Conservation (phyloP, 1,140 invertebrate species). For the Pseudomyrmex gracilis region DNA sequence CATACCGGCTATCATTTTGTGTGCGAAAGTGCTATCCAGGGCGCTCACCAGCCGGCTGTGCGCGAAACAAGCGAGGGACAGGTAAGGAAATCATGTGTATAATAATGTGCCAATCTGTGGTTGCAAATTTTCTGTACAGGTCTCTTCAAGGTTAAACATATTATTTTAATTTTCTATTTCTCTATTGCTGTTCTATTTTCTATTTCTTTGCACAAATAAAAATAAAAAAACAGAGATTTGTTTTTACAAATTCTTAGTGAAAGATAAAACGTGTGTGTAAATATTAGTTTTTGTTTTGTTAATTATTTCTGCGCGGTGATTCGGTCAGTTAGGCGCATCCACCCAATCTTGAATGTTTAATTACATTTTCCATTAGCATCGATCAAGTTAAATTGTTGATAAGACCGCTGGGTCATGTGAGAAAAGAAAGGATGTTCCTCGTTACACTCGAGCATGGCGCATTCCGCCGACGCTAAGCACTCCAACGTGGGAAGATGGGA, state of each 20-base stretch:
- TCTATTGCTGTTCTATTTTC: too few species aligned
- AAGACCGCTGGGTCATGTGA: neutral
- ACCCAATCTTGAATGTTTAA: neutral
- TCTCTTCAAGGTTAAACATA: too few species aligned
- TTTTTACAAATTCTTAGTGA: too few species aligned
- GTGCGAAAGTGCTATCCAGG: neutral
- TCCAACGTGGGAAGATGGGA: neutral
- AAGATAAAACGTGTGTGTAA: too few species aligned
- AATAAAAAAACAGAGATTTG: too few species aligned
- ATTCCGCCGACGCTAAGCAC: constrained; percentile 21
- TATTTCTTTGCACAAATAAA: neutral
- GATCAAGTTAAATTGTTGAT: constrained; percentile 20
- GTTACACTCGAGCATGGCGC: constrained; percentile 29
- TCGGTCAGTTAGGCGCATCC: too few species aligned
- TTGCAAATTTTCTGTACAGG: neutral
- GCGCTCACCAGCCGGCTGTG: neutral
- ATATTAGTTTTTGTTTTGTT: too few species aligned
- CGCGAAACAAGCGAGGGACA: neutral
- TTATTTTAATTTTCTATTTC: too few species aligned
- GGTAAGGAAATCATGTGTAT: constrained; percentile 31
- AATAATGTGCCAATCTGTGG: constrained; percentile 32
- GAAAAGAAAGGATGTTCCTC: constrained; percentile 10
- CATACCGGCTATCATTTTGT: constrained; percentile 21
- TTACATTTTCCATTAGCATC: neutral
- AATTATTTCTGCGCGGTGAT: neutral